These are phyloP conservation scores for Limnephilus marmoratus DNA, from an alignment of 2,888 invertebrate species.

Conservation along the genomic window DNA sequence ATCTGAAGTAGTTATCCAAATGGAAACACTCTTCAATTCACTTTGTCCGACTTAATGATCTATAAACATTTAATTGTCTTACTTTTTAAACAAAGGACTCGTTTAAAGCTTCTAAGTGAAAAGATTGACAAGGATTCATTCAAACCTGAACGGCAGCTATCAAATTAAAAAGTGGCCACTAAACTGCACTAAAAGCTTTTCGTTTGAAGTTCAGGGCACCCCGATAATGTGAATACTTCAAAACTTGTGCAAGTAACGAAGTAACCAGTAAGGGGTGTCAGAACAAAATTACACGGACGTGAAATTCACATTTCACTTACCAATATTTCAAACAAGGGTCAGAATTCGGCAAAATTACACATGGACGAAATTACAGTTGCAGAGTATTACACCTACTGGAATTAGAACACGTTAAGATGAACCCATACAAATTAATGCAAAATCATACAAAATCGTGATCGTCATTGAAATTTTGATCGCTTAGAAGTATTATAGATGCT, in stretches of 20 bases:
- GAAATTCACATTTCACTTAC: too few relatives aligned
- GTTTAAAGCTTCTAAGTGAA: neutral
- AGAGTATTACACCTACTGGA: too few relatives aligned
- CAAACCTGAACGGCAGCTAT: constrained; percentile 4
- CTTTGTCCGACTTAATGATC: neutral
- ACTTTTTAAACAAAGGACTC: neutral
- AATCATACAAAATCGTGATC: too few relatives aligned
- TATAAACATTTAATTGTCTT: neutral
- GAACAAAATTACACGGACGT: too few relatives aligned
- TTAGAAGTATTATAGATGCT: too few relatives aligned
- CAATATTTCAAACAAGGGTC: too few relatives aligned
- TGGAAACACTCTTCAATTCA: neutral
- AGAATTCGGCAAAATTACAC: too few relatives aligned
- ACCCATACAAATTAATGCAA: too few relatives aligned
- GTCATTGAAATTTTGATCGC: too few relatives aligned
- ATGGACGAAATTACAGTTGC: too few relatives aligned
- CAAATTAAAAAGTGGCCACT: constrained; percentile 11
- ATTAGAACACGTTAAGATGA: too few relatives aligned
- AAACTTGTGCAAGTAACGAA: neutral
- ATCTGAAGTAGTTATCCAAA: neutral
- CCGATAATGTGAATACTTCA: neutral
- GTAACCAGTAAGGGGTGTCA: neutral
- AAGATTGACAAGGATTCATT: neutral
- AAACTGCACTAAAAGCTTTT: constrained; percentile 26
- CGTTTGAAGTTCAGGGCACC: neutral